These are phyloP conservation scores for Podarcis muralis DNA, from an alignment of 2,113 vertebrate species.

Conservation along the genomic window DNA sequence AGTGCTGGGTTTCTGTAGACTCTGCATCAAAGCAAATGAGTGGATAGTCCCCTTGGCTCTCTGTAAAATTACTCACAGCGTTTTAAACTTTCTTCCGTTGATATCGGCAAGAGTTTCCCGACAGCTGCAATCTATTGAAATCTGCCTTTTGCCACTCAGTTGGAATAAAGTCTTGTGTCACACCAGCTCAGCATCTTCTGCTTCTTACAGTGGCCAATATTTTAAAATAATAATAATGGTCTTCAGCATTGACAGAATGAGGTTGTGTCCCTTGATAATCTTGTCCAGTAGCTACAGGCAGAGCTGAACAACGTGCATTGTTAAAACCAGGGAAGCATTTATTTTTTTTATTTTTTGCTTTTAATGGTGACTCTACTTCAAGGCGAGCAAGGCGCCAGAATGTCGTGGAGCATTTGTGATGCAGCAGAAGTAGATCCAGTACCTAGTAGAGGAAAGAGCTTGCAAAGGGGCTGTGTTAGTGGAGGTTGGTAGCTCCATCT, in stretches of 20 bases:
- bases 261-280: conserved; percentile 6
- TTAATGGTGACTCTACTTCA: background rate
- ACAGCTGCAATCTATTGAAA: conserved; percentile 10
- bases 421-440: background rate
- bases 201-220: background rate
- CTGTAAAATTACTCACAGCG: background rate
- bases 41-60: background rate
- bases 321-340: background rate
- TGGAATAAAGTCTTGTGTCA: conserved; percentile 2
- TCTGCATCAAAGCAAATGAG: background rate
- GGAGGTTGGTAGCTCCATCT: too few species aligned
- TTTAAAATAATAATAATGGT: conserved; percentile 29
- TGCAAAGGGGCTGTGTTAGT: too few species aligned
- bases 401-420: background rate
- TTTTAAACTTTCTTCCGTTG: background rate
- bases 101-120: background rate
- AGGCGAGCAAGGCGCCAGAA: background rate
- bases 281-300: background rate
- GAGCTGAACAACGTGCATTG: background rate
- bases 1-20: background rate
- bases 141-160: background rate
- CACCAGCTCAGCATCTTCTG: background rate
- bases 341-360: background rate
- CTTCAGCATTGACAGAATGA: conserved; percentile 24
- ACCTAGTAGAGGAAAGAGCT: too few species aligned